Conservation (phyloP, 2,888 invertebrate genomes). For the Elysia crispata region DNA sequence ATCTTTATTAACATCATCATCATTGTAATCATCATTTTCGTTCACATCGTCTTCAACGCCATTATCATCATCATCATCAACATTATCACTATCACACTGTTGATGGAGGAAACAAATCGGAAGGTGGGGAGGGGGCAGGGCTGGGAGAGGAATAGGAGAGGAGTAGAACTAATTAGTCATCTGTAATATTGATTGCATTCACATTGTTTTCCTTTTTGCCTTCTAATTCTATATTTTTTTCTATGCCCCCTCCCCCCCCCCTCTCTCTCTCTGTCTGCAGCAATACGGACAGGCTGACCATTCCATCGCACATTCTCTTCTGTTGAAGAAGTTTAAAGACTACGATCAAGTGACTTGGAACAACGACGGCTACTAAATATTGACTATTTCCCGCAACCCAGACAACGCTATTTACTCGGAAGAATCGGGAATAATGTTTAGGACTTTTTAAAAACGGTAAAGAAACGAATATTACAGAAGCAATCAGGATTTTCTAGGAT, state of each 20-base stretch:
- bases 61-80: not conserved
- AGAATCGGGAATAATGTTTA: too few relatives aligned
- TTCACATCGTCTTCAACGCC: too few relatives aligned
- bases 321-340: conserved; percentile 86
- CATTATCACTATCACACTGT: conserved; percentile 1
- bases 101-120: conserved; percentile 49
- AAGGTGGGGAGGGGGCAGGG: too few relatives aligned
- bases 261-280: conserved; percentile 59
- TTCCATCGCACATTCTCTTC: conserved; percentile 84
- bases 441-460: too few relatives aligned
- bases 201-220: not conserved
- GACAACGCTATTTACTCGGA: too few relatives aligned
- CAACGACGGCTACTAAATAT: conserved; percentile 88
- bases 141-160: too few relatives aligned
- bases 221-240: conserved; percentile 4
- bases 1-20: too few relatives aligned
- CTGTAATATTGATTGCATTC: too few relatives aligned
- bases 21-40: not conserved
- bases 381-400: conserved; percentile 3
- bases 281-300: conserved; percentile 95
- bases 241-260: not conserved
- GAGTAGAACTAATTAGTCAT: too few relatives aligned
- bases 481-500: too few relatives aligned
- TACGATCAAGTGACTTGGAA: conserved; percentile 87
- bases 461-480: too few relatives aligned